phyloP scores from a whole-genome alignment of 2,113 vertebrate genomes.

The Pseudorasbora parva region DNA sequence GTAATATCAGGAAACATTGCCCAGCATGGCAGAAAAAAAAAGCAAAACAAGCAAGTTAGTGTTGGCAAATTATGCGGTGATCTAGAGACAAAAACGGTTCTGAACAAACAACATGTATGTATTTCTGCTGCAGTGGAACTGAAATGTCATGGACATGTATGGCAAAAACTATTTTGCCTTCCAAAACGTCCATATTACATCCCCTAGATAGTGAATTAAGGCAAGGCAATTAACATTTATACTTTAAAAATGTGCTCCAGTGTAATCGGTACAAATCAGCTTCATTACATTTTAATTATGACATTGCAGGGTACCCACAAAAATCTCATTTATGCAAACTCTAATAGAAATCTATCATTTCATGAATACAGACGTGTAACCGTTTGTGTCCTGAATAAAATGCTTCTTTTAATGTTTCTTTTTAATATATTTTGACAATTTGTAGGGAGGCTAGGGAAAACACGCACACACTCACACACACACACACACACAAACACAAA shows the following conservation, averaged over 20 bases:
- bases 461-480: background rate
- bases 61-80: background rate
- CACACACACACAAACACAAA: background rate
- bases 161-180: background rate
- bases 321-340: constrained; percentile 35
- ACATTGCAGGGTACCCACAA: constrained; percentile 43
- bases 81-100: background rate
- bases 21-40: constrained; percentile 49
- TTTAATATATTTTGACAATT: constrained; percentile 6
- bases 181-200: constrained; percentile 32
- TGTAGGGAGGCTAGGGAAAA: background rate
- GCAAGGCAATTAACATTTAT: constrained; percentile 44
- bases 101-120: background rate
- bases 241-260: constrained; percentile 56
- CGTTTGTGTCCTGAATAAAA: constrained; percentile 31
- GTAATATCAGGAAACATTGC: constrained; percentile 52
- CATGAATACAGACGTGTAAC: constrained; percentile 8
- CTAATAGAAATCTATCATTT: constrained; percentile 38
- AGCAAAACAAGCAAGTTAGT: constrained; percentile 25
- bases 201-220: constrained; percentile 34
- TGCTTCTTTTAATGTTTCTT: constrained; percentile 3
- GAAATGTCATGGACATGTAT: constrained; percentile 40
- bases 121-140: constrained; percentile 27
- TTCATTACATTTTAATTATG: constrained; percentile 18
- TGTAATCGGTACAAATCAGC: constrained; percentile 55